Evolutionary conservation across 2,888 invertebrate species (phyloP), one percentile per base, ranked within the genome.

Genomic region (Epiblema foenella): DNA sequence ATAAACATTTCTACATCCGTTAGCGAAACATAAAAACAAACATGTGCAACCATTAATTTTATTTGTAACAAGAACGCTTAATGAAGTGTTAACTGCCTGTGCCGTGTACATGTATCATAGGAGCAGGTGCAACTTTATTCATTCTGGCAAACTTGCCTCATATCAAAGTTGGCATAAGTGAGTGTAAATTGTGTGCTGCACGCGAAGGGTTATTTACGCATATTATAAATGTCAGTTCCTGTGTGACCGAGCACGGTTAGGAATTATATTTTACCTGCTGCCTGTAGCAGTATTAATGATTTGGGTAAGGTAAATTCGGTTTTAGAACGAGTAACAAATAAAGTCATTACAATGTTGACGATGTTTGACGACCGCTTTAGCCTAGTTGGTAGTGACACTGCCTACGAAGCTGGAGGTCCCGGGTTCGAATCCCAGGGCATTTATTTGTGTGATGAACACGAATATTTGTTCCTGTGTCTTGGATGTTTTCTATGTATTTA

Each of bases 111-210:
- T 33, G 17, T 57, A 57, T 57, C 37, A 58, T 17, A 18, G 33
- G 15, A 54, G 24, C 24, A 24, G 5, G 57, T 46, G n/a, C 33
- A 58, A 58, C 57, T 58, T 58, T 58, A 58, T 37, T 56, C 29
- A 56, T 56, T 56, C 29, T 15, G 10, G 15, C 29, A 8, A 56
- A 56, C 33, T 56, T 56, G 33, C 56, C 29, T 33, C 17, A n/a
- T 12, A 56, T 56, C 56, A 33, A 29, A 33, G 56, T n/a, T 33
- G 9, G 56, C 56, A n/a, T 24, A 56, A 56, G 56, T 33, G 52
- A 20, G 56, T 56, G 56, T 56, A 56, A 56, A 33, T 56, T 56
- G 33, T 56, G 33, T 33, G 15, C 33, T 62, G 51, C 51, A 51
- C 18, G 18, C 17, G 51, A 51, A 17, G 18, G 1, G 18, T 51